phyloP scores from a whole-genome alignment of 2,113 vertebrate genomes.

The Reinhardtius hippoglossoides region DNA sequence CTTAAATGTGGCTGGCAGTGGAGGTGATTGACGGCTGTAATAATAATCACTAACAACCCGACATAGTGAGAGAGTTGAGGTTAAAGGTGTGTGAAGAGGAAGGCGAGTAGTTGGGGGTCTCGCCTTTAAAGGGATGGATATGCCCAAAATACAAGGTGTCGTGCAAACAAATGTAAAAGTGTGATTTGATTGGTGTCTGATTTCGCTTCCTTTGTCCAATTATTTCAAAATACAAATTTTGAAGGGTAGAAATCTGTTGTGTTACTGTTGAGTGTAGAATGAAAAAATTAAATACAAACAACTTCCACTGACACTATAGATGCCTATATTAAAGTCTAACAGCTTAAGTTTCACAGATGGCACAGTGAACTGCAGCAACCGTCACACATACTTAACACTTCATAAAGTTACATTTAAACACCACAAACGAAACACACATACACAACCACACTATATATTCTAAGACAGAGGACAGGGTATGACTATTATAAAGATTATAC shows the following conservation, averaged over 20 bases:
- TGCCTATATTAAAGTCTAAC: neutral
- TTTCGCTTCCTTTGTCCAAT: constrained; percentile 29
- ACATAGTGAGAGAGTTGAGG: constrained; percentile 43
- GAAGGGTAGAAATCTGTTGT: no score
- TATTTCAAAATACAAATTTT: neutral
- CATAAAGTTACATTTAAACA: no score
- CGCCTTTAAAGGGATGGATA: constrained; percentile 35
- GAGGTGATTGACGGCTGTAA: constrained; percentile 76
- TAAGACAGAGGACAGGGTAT: no score
- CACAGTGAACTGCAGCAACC: no score
- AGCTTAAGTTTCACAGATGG: no score
- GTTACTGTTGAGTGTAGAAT: no score
- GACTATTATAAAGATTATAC: no score
- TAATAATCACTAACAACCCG: constrained; percentile 80
- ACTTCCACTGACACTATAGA: no score
- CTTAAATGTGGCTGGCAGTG: constrained; percentile 26
- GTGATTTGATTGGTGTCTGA: constrained; percentile 61
- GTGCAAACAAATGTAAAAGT: constrained; percentile 50
- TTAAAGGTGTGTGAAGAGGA: constrained; percentile 66
- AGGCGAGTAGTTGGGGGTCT: constrained; percentile 60
- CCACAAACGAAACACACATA: no score
- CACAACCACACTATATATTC: no score
- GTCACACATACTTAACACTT: no score
- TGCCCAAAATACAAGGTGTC: constrained; percentile 40
- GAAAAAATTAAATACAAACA: no score